Percentiles rank a stretch among this genome's conserved stretches.
Conservation (phyloP, 2,797 vertebrate genomes). For the Tapirus indicus region DNA sequence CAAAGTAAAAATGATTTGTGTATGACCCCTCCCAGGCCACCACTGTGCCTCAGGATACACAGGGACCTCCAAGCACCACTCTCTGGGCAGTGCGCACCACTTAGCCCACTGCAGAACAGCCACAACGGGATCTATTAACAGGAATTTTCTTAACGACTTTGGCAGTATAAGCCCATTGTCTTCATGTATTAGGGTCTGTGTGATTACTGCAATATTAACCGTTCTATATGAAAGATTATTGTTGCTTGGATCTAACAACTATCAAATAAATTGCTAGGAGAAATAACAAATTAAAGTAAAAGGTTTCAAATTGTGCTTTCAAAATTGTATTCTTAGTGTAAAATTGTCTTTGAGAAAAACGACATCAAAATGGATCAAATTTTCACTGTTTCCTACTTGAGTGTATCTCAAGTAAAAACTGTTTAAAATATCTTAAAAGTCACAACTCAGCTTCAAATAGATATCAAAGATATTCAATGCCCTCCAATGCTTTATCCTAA, state of each 20-base stretch:
- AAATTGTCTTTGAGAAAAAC: slow-evolving; percentile 47
- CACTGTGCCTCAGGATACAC: neutral
- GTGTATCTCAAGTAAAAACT: neutral
- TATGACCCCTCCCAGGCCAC: rapidly evolving
- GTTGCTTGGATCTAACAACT: neutral
- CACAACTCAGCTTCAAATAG: slow-evolving; percentile 42
- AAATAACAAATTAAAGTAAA: slow-evolving; percentile 30
- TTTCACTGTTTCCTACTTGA: neutral
- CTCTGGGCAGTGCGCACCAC: rapidly evolving
- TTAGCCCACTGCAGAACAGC: neutral
- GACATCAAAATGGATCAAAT: neutral
- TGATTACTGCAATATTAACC: neutral
- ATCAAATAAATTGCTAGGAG: neutral
- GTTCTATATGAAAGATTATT: neutral
- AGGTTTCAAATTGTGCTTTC: slow-evolving; percentile 6
- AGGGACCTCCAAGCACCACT: rapidly evolving
- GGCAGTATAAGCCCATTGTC: neutral
- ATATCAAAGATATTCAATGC: neutral
- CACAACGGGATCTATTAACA: neutral
- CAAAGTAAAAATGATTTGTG: neutral
- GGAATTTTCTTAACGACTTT: neutral
- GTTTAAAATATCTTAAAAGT: slow-evolving; percentile 26
- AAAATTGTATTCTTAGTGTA: slow-evolving; percentile 1
- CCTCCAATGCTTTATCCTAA: neutral
- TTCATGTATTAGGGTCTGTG: neutral